These are phyloP conservation scores for Sebastes variabilis DNA, from an alignment of 2,797 vertebrate species.

Conservation along the genomic window DNA sequence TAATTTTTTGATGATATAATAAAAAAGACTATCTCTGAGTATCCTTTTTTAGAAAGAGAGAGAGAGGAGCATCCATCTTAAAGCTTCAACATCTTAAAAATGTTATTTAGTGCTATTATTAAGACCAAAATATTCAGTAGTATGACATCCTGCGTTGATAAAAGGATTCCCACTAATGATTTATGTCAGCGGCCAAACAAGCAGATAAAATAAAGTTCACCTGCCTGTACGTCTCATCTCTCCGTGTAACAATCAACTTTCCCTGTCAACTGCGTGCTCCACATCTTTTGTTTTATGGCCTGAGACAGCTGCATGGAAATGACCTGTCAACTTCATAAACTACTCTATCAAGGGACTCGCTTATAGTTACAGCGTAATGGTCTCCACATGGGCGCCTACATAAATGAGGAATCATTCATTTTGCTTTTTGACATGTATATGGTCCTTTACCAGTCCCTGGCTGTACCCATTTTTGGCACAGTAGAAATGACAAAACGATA, in stretches of 20 bases:
- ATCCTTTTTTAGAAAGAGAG: not conserved
- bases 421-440: not conserved
- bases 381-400: conserved; percentile 26
- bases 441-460: not conserved
- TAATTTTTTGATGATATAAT: not conserved
- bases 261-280: conserved; percentile 34
- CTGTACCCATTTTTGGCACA: not conserved
- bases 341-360: conserved; percentile 40
- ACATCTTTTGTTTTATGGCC: conserved; percentile 52
- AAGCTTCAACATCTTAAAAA: not conserved
- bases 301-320: conserved; percentile 62
- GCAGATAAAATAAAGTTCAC: not conserved
- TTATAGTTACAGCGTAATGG: conserved; percentile 20
- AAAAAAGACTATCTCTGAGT: not conserved
- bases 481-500: not conserved
- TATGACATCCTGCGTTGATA: not conserved
- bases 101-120: not conserved
- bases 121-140: not conserved
- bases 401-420: conserved; percentile 23
- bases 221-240: conserved; percentile 7
- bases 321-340: conserved; percentile 56
- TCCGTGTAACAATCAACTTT: conserved; percentile 26
- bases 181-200: conserved; percentile 17
- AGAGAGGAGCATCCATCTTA: not conserved
- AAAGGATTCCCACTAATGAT: not conserved